These are phyloP conservation scores for Phodopus roborovskii DNA, from an alignment of 2,113 vertebrate species.

Conservation along the genomic window DNA sequence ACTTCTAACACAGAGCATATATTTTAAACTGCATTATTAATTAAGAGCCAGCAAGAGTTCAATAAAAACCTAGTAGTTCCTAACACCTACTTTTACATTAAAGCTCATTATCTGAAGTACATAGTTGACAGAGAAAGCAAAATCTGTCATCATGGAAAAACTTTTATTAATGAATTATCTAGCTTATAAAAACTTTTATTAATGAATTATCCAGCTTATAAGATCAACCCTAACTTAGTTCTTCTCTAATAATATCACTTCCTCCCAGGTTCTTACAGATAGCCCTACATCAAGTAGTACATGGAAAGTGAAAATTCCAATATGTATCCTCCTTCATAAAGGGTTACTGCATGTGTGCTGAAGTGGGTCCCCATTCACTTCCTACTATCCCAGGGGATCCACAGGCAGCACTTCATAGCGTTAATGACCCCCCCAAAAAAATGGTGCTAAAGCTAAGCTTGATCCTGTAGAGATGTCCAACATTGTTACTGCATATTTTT, in stretches of 20 bases:
- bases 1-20: background rate
- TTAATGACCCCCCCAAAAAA: background rate
- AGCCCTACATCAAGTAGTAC: background rate
- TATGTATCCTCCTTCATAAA: background rate
- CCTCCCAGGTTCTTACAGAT: background rate
- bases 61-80: too few relatives aligned
- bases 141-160: conserved; percentile 2
- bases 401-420: background rate
- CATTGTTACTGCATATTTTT: background rate
- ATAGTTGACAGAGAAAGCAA: background rate
- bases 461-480: background rate
- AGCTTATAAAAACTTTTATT: background rate
- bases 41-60: background rate
- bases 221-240: background rate
- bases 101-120: background rate
- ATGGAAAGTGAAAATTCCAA: background rate
- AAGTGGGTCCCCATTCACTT: background rate
- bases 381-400: background rate
- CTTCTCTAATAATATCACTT: background rate
- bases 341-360: background rate
- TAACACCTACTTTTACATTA: background rate
- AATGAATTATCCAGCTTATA: background rate
- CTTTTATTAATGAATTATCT: background rate
- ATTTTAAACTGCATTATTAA: conserved; percentile 37
- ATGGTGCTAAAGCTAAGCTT: background rate